A percentile compares a stretch with the other conserved stretches of the same genome.
phyloP scores from a whole-genome alignment of 2,113 vertebrate genomes.

The Colinus virginianus region DNA sequence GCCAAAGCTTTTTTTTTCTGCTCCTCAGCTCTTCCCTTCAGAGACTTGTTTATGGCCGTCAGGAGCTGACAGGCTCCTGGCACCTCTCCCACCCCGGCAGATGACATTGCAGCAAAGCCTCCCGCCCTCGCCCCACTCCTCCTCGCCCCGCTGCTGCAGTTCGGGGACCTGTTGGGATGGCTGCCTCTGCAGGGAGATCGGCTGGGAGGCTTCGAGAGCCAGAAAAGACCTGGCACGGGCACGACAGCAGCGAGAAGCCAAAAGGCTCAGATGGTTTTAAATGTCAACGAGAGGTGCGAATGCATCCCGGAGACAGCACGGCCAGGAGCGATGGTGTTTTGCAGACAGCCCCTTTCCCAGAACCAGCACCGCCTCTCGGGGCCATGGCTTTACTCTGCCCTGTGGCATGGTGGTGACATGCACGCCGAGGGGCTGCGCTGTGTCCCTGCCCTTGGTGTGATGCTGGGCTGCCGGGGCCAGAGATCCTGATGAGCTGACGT shows the following conservation, averaged over 20 bases:
- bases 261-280: constrained; percentile 72
- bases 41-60: constrained; percentile 9
- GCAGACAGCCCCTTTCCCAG: not conserved
- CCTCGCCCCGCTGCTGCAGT: not conserved
- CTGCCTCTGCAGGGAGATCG: not conserved
- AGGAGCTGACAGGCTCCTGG: constrained; percentile 20
- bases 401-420: not conserved
- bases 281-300: constrained; percentile 70
- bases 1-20: not conserved
- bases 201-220: constrained; percentile 31
- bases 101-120: not conserved
- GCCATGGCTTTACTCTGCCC: not conserved
- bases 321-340: constrained; percentile 32
- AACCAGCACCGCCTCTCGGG: not conserved
- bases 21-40: not conserved
- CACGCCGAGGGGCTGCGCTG: fast-evolving
- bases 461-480: not conserved
- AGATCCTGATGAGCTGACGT: not conserved
- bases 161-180: constrained; percentile 8
- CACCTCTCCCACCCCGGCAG: not conserved
- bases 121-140: not conserved
- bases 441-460: not conserved
- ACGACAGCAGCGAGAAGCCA: constrained; percentile 53
- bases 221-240: constrained; percentile 44
- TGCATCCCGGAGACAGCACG: constrained; percentile 22